These are phyloP conservation scores for Resseliella maxima DNA, from an alignment of 2,888 invertebrate species.

Conservation along the genomic window DNA sequence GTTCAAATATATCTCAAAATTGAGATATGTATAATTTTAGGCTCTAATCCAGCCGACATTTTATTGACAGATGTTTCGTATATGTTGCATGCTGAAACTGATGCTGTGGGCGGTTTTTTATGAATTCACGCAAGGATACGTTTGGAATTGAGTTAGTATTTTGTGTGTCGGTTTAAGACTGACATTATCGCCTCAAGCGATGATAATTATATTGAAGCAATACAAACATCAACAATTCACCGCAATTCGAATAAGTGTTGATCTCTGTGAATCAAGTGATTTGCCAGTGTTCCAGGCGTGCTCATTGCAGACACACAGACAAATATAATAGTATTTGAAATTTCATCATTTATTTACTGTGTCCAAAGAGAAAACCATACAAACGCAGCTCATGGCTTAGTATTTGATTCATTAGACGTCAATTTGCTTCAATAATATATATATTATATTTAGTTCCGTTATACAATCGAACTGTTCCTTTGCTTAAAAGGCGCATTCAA, in stretches of 20 bases:
- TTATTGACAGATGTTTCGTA: not conserved
- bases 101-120: not conserved
- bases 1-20: not conserved
- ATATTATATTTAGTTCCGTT: not conserved
- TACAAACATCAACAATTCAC: constrained; percentile 24
- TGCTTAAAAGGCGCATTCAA: not conserved
- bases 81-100: not conserved
- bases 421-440: constrained; percentile 3
- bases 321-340: not conserved
- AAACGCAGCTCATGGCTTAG: not conserved
- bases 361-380: not conserved
- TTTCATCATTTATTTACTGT: not conserved
- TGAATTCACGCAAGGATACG: not conserved
- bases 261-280: not conserved
- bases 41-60: not conserved
- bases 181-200: not conserved
- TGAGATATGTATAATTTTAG: not conserved
- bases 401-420: not conserved
- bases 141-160: not conserved
- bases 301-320: not conserved
- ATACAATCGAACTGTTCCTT: not conserved
- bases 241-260: constrained; percentile 23
- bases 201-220: constrained; percentile 18
- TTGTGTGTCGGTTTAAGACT: not conserved
- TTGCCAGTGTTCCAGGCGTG: not conserved